Evolutionary conservation across 2,113 vertebrate species (phyloP), one percentile per base, ranked within the genome.

Genomic region (Hystrix cristata): DNA sequence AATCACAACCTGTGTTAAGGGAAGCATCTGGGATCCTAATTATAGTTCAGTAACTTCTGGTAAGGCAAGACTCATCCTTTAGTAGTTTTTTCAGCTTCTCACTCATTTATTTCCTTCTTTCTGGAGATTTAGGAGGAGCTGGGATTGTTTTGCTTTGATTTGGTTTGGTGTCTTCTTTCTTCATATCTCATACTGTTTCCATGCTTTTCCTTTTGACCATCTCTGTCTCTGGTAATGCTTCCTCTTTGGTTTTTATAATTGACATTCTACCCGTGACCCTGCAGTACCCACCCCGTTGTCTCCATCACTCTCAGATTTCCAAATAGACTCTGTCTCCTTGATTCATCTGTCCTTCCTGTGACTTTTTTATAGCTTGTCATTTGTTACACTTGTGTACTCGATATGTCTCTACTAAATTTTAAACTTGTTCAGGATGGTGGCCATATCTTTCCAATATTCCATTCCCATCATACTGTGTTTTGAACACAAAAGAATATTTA

Each of bases 401-500:
- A 27, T n/a, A 46, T 18, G 3, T 5, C 23, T 2, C 31, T 31
- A 23, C 31, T 27, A 67, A 83, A 83, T 79, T 87, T 91, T 65
- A 90, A 86, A 67, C 27, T 87, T 86, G 74, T 55, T 91, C 11
- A n/a, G 60, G 23, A 9, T 92, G 60, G 46, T 71, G 14, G 14
- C 59, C 53, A 1, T 93, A 71, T 79, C 34, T 85, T 87, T 83
- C 69, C 0, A 65, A 67, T 38, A 72, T 92, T 80, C 80, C 60
- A 72, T 97, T 94, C 31, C 43, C 2, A 10, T 79, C 29, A 10
- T 92, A 16, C 81, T 81, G n/a, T 80, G 62, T 92, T 91, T 90
- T 92, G 60, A 94, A 94, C 46, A 76, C 64, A 78, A 91, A 84
- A 69, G 9, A 93, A 65, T 16, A 79, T 80, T 80, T 87, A n/a